Evolutionary conservation across 2,113 vertebrate species (phyloP).

Genomic region (Paralichthys olivaceus): DNA sequence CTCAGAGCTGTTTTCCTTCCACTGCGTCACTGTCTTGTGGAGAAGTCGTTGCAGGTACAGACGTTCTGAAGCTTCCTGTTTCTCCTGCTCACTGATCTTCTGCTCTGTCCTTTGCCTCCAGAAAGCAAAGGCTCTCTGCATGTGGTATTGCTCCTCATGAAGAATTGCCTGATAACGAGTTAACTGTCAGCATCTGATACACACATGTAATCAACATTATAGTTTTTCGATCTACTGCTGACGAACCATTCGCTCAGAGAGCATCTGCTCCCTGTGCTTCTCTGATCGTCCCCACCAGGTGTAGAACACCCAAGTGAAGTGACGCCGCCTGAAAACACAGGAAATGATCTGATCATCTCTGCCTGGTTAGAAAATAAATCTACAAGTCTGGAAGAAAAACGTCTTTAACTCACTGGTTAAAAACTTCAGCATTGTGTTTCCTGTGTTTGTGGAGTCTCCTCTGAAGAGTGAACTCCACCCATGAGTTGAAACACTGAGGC

Average conservation of each 20-base stretch:
- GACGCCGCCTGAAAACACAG: conserved; percentile 64
- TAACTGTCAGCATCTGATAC: background rate
- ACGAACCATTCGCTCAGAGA: conserved; percentile 85
- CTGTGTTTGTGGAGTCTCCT: conserved; percentile 58
- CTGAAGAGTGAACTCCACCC: conserved; percentile 76
- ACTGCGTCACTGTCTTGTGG: conserved; percentile 74
- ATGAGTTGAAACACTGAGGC: conserved; percentile 71
- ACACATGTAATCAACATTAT: background rate
- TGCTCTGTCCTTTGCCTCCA: conserved; percentile 80
- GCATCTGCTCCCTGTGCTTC: conserved; percentile 78
- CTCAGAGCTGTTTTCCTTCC: conserved; percentile 79
- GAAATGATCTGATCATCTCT: background rate
- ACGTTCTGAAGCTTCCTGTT: conserved; percentile 70
- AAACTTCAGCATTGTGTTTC: conserved; percentile 54
- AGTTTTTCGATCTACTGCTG: background rate
- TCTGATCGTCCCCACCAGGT: conserved; percentile 80
- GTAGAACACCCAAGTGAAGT: conserved; percentile 81
- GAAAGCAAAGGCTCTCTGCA: conserved; percentile 78
- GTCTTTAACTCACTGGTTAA: conserved; percentile 59
- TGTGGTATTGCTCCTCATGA: conserved; percentile 76
- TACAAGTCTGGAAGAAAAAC: background rate
- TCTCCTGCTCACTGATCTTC: conserved; percentile 72
- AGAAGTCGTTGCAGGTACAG: conserved; percentile 71
- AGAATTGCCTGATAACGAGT: conserved; percentile 82
- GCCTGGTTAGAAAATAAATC: background rate